Base-by-base conservation (phyloP, 1,140 invertebrate species). In the Lithobius niger region DNA sequence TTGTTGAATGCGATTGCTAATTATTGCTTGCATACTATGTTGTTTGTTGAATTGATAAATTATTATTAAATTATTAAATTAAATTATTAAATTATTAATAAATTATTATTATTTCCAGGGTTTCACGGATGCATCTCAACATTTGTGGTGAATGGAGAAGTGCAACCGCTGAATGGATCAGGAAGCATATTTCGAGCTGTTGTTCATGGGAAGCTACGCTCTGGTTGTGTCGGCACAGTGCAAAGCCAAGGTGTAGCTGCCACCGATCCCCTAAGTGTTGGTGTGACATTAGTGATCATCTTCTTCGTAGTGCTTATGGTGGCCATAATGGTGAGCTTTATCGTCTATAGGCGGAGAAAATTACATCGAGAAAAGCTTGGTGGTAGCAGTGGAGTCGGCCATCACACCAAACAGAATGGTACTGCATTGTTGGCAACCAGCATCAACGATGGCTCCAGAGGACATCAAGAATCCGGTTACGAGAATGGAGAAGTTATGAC, bases 91-190 rank as follows among this genome's bases (percentile, higher is more conserved):
- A 40, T 31, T 27, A 52, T 53, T 26, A n/a, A 40, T 52, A 26
- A 26, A n/a, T 27, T 27, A 52, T 57, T 40, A 55, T 48, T 18
- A 49, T 26, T 69, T 69, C 27, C 65, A 79, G 78, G 71, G 61
- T 94, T 94, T 67, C 82, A 84, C 67, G 93, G 92, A 13, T 97
- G 93, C 63, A 70, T 97, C 28, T 82, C 85, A 0, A 88, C 91
- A 64, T 89, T 97, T 65, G 83, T 80, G 1, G 77, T 96, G 1
- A 92, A 96, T 66, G 83, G 83, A 62, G 86, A 93, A 72, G 72
- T 89, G 40, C 87, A 94, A 69, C 86, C 89, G 0, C 81, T 94
- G 66, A 88, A 86, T 65, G 88, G 87, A 0, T 83, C 85, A 0
- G 86, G 87, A 13, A 83, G 79, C 50, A 79, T 91, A 43, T 70